Evolutionary conservation across 1,140 invertebrate genomes (phyloP).

Genomic region (Drosophila parabipectinata): DNA sequence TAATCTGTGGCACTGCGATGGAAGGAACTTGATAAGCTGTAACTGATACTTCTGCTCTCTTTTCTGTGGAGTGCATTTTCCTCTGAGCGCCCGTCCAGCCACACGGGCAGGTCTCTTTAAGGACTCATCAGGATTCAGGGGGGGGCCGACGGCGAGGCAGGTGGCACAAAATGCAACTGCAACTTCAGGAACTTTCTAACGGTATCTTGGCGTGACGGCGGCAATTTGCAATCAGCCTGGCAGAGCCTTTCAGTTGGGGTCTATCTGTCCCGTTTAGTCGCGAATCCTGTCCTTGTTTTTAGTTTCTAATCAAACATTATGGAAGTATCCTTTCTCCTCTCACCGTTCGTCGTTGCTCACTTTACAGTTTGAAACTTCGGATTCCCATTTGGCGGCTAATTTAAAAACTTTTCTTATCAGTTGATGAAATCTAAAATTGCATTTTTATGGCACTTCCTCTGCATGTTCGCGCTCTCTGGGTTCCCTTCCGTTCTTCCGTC

Average conservation of each 20-base stretch:
- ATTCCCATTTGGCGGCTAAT: conserved; percentile 72
- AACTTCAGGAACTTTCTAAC: conserved; percentile 69
- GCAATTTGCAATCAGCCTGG: conserved; percentile 66
- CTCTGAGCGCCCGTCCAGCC: conserved; percentile 7
- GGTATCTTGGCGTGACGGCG: conserved; percentile 70
- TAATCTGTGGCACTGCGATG: conserved; percentile 66
- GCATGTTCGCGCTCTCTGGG: conserved; percentile 9
- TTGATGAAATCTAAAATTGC: conserved; percentile 82
- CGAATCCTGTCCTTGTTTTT: conserved; percentile 47
- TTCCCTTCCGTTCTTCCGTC: conserved; percentile 8
- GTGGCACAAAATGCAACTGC: conserved; percentile 26
- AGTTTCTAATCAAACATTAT: conserved; percentile 71
- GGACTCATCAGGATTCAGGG: conserved; percentile 13
- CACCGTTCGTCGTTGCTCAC: conserved; percentile 51
- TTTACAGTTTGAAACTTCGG: conserved; percentile 74
- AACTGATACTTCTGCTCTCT: conserved; percentile 69
- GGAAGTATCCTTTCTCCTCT: not conserved
- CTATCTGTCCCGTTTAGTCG: conserved; percentile 17
- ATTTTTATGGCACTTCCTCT: conserved; percentile 79
- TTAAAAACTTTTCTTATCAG: conserved; percentile 82
- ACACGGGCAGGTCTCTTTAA: conserved; percentile 15
- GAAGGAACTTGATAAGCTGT: conserved; percentile 66
- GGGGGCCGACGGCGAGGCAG: conserved; percentile 24
- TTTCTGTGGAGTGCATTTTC: conserved; percentile 26
- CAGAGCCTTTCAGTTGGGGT: conserved; percentile 11